These are phyloP conservation scores for Apamea monoglypha DNA, from an alignment of 2,888 invertebrate species.

Conservation along the genomic window DNA sequence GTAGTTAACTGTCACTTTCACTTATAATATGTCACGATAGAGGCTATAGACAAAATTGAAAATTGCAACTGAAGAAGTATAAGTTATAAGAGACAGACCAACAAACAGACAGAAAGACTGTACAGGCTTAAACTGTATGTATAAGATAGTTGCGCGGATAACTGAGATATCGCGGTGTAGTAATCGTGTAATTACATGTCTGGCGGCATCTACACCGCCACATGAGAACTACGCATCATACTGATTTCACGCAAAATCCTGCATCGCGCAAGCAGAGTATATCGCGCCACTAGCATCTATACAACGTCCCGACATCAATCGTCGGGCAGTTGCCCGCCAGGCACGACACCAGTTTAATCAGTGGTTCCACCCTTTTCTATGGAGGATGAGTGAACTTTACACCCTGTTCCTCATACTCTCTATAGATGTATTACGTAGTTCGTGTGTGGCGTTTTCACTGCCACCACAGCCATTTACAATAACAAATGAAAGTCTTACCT, in stretches of 20 bases:
- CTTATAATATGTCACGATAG: not conserved
- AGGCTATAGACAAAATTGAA: too few species aligned
- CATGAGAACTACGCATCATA: too few species aligned
- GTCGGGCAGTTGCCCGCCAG: too few species aligned
- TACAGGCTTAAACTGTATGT: not conserved
- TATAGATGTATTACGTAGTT: not conserved
- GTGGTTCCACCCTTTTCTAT: too few species aligned
- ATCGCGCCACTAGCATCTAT: too few species aligned
- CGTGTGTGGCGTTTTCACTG: not conserved
- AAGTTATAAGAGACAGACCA: not conserved
- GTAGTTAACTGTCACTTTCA: not conserved
- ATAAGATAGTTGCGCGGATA: not conserved
- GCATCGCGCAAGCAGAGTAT: too few species aligned
- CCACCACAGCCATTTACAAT: not conserved
- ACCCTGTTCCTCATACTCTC: too few species aligned
- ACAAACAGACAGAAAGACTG: not conserved
- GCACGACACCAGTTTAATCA: too few species aligned
- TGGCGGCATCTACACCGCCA: too few species aligned
- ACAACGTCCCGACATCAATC: too few species aligned
- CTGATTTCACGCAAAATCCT: too few species aligned
- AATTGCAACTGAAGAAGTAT: not conserved
- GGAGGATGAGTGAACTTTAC: too few species aligned
- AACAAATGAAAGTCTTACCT: conserved; percentile 64
- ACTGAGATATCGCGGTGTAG: not conserved
- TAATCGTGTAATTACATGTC: not conserved